Percentiles rank a stretch among this genome's conserved stretches.
Evolutionary conservation across 2,888 invertebrate genomes (phyloP).

Genomic region (Opisthograptis luteolata): DNA sequence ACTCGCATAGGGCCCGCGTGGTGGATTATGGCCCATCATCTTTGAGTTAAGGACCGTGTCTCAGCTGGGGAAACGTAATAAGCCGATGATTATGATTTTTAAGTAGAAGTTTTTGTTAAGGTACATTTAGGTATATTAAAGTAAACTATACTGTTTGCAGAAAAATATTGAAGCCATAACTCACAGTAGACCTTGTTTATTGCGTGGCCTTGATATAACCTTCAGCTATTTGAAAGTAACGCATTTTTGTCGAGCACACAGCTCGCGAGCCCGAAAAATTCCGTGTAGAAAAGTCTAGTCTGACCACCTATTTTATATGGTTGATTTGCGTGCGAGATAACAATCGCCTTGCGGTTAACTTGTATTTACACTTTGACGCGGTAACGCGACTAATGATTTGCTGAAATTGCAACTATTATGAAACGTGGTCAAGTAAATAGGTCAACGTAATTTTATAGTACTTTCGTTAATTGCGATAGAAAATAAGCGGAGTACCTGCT

Average conservation of each 20-base stretch:
- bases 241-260: background rate
- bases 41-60: too few species aligned
- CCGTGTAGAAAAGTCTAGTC: conserved; percentile 24
- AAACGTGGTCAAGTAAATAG: conserved; percentile 30
- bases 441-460: conserved; percentile 24
- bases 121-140: too few species aligned
- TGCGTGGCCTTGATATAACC: conserved; percentile 15
- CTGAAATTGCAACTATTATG: conserved; percentile 34
- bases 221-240: conserved; percentile 5
- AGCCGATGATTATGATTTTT: too few species aligned
- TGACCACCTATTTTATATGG: conserved; percentile 54
- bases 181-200: conserved; percentile 5
- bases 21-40: too few species aligned
- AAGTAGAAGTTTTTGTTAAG: too few species aligned
- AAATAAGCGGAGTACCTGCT: too few species aligned
- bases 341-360: conserved; percentile 39
- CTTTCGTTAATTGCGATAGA: conserved; percentile 17
- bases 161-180: background rate
- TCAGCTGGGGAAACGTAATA: too few species aligned
- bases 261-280: conserved; percentile 10
- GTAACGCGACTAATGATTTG: conserved; percentile 33
- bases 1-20: too few species aligned
- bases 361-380: conserved; percentile 46
- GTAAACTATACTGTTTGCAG: too few species aligned
- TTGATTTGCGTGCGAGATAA: conserved; percentile 66